phyloP scores from a whole-genome alignment of 2,113 vertebrate species.

The Naja naja region DNA sequence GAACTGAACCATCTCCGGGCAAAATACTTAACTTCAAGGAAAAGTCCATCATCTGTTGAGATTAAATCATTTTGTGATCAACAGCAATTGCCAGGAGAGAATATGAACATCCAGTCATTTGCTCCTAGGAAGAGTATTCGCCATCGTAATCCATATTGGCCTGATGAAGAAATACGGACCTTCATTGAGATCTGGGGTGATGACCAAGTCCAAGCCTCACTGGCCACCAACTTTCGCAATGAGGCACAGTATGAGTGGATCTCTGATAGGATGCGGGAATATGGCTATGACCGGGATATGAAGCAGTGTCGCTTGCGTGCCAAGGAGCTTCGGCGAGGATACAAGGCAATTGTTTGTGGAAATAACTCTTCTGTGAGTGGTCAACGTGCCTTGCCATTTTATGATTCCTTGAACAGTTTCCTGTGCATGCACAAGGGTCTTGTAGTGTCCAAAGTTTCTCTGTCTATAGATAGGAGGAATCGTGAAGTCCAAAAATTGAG shows the following conservation, averaged over 20 bases:
- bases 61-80: not conserved
- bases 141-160: constrained; percentile 29
- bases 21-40: not conserved
- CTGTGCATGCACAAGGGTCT: constrained; percentile 33
- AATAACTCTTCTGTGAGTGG: constrained; percentile 28
- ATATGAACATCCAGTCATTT: constrained; percentile 26
- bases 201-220: constrained; percentile 25
- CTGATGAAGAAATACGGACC: constrained; percentile 30
- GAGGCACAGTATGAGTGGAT: constrained; percentile 31
- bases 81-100: constrained; percentile 6
- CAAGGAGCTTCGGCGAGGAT: constrained; percentile 30
- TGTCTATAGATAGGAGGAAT: constrained; percentile 23
- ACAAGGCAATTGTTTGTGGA: constrained; percentile 29
- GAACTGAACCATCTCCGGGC: not conserved
- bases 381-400: constrained; percentile 23
- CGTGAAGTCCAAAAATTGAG: constrained; percentile 14
- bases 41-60: not conserved
- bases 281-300: constrained; percentile 27
- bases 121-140: constrained; percentile 23
- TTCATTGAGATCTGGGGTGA: constrained; percentile 34
- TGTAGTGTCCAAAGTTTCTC: constrained; percentile 28
- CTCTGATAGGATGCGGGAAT: constrained; percentile 19
- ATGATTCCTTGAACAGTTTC: constrained; percentile 24
- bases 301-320: constrained; percentile 28
- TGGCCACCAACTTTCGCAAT: constrained; percentile 33